phyloP scores from a whole-genome alignment of 2,113 vertebrate species.

The Petroica traversi region DNA sequence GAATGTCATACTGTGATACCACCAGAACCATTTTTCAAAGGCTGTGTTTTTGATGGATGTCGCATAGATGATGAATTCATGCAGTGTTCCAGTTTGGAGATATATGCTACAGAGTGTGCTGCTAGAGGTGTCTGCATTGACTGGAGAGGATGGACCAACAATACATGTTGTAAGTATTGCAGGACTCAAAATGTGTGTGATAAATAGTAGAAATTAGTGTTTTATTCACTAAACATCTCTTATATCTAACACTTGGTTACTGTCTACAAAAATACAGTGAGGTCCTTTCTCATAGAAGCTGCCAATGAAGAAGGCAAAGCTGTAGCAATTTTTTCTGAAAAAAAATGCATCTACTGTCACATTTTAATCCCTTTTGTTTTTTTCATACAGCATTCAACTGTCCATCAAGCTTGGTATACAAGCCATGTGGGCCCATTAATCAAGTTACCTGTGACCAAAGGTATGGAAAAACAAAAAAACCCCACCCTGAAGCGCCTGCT shows the following conservation, averaged over 20 bases:
- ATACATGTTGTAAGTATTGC: slow-evolving; percentile 79
- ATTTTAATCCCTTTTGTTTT: neutral
- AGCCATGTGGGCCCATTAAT: slow-evolving; percentile 77
- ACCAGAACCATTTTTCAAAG: slow-evolving; percentile 66
- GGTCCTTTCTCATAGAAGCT: neutral
- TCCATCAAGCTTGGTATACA: slow-evolving; percentile 74
- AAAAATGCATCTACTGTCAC: neutral
- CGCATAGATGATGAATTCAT: neutral
- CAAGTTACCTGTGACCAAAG: slow-evolving; percentile 76
- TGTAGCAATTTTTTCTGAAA: neutral
- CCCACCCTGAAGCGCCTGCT: neutral
- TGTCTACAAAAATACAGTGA: neutral
- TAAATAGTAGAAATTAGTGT: neutral
- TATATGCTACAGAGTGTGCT: slow-evolving; percentile 82
- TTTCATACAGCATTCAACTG: slow-evolving; percentile 76
- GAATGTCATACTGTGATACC: slow-evolving; percentile 71
- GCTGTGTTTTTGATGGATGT: slow-evolving; percentile 79
- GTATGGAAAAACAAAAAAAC: slow-evolving; percentile 47
- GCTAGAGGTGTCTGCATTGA: slow-evolving; percentile 78
- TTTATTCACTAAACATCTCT: neutral
- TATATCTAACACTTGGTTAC: neutral
- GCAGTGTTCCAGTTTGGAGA: slow-evolving; percentile 80
- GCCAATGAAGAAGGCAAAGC: neutral
- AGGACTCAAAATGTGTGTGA: neutral
- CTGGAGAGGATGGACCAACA: slow-evolving; percentile 81